A percentile compares a stretch with the other conserved stretches of the same genome.
Conservation (phyloP, 2,888 invertebrate species). For the Sphinx pinastri region DNA sequence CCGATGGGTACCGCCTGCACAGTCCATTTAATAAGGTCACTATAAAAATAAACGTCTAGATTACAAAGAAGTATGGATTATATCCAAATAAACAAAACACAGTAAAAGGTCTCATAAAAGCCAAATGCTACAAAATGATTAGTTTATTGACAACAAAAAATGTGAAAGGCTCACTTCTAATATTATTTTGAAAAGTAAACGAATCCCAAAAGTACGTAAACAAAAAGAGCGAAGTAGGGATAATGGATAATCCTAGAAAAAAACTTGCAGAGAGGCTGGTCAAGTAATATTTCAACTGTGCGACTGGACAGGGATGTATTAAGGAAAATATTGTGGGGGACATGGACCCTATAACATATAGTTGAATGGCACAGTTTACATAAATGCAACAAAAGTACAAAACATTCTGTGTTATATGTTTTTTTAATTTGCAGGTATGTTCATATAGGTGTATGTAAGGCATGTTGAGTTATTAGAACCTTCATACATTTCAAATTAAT, state of each 20-base stretch:
- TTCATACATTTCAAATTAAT: no score
- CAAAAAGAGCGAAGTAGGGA: background rate
- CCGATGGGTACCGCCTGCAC: no score
- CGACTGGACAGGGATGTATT: background rate
- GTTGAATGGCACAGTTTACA: background rate
- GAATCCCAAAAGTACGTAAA: conserved; percentile 6
- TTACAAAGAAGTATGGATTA: no score
- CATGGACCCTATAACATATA: background rate
- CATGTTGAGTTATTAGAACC: no score
- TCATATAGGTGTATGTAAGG: no score
- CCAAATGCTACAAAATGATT: background rate
- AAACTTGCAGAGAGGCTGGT: conserved; percentile 13
- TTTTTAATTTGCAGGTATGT: no score
- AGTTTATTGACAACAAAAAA: background rate
- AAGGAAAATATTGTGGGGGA: background rate
- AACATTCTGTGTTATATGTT: no score
- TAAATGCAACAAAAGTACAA: background rate
- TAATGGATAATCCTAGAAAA: background rate
- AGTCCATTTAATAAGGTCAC: no score
- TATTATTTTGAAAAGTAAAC: conserved; percentile 4
- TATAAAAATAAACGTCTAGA: no score
- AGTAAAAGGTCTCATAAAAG: background rate
- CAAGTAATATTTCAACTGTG: conserved; percentile 10
- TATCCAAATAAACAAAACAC: background rate
- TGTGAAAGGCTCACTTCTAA: background rate